Percentiles rank a stretch among this genome's conserved stretches.
Conservation (phyloP, 2,888 invertebrate species). For the Macrosiphum euphorbiae region DNA sequence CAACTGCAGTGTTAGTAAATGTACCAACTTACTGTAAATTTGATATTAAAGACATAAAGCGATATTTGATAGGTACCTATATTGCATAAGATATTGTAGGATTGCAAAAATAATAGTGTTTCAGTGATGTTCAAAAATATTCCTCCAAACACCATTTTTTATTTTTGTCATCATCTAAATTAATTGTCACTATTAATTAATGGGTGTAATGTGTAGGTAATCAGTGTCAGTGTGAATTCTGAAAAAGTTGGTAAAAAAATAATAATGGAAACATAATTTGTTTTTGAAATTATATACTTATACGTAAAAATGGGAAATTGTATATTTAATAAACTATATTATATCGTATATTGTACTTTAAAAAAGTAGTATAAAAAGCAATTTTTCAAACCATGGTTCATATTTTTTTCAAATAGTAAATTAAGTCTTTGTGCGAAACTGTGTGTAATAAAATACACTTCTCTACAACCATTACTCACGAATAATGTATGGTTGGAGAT, state of each 20-base stretch:
- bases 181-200: background rate
- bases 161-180: background rate
- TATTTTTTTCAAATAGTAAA: constrained; percentile 26
- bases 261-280: background rate
- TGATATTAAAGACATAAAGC: background rate
- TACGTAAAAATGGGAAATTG: background rate
- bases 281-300: background rate
- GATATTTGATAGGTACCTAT: background rate
- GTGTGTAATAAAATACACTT: constrained; percentile 43
- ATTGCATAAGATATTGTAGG: background rate
- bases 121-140: no score
- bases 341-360: background rate
- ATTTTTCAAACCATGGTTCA: background rate
- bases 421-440: constrained; percentile 15
- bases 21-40: background rate
- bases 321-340: background rate
- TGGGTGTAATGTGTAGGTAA: no score
- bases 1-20: no score
- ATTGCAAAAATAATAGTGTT: no score
- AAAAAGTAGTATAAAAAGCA: background rate
- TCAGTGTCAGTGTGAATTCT: background rate
- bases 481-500: constrained; percentile 32
- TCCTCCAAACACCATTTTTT: background rate
- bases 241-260: background rate
- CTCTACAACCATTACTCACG: constrained; percentile 17